Conservation (phyloP, 2,113 vertebrate genomes). For the Eolophus roseicapilla region DNA sequence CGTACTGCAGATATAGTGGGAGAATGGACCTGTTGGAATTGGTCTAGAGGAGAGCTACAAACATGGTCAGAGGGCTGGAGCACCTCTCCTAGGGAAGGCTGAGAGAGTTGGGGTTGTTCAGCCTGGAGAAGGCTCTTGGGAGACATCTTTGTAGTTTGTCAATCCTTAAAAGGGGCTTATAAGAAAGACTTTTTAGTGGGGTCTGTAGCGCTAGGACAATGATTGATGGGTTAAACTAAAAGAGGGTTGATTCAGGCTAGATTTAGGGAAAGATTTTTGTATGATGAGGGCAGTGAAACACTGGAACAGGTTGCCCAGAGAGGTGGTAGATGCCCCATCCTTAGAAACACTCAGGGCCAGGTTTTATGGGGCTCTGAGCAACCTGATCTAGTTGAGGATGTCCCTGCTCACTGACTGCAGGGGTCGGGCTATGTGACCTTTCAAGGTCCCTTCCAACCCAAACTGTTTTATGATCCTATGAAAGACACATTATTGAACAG, state of each 20-base stretch:
- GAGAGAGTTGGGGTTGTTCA: background rate
- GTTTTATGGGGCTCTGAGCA: background rate
- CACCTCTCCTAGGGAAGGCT: background rate
- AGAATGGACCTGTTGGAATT: background rate
- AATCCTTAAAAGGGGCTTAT: fast-evolving
- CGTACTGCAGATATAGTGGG: fast-evolving
- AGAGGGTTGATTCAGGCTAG: background rate
- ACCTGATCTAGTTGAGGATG: background rate
- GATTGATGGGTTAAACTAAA: background rate
- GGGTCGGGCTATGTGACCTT: background rate
- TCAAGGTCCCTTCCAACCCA: background rate
- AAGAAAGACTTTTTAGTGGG: background rate
- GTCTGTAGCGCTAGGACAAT: background rate
- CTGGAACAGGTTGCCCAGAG: background rate
- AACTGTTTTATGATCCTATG: background rate
- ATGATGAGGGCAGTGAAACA: fast-evolving
- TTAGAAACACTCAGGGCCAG: background rate
- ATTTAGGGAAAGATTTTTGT: background rate
- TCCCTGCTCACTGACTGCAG: background rate
- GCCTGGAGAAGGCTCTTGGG: background rate
- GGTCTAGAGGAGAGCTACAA: background rate
- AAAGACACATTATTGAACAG: background rate
- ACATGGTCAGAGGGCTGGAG: background rate
- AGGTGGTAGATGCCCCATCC: no score
- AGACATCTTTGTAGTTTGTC: background rate